These are phyloP conservation scores for Hyaena hyaena DNA, from an alignment of 2,113 vertebrate genomes.

Conservation along the genomic window DNA sequence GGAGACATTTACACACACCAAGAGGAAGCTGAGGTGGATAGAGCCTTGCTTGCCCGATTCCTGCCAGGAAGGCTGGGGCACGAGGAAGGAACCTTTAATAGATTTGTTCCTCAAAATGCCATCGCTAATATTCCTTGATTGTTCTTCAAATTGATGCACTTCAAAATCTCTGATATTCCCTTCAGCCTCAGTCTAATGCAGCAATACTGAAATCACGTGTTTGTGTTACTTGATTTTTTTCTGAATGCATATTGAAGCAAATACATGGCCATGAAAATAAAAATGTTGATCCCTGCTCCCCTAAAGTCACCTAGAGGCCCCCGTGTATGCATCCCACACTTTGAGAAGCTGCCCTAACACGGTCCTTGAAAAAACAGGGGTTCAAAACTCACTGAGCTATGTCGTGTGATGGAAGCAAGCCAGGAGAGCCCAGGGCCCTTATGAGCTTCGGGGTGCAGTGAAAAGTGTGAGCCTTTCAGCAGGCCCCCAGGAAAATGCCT, in stretches of 20 bases:
- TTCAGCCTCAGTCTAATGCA: background rate
- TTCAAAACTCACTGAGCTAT: background rate
- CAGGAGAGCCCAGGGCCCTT: background rate
- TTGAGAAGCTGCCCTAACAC: background rate
- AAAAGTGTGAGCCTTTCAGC: background rate
- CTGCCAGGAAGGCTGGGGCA: background rate
- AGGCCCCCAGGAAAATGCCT: background rate
- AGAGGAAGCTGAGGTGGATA: background rate
- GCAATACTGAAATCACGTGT: rapidly evolving
- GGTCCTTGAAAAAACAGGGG: background rate
- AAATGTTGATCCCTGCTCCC: background rate
- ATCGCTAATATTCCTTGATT: background rate
- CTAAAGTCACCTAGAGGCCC: background rate
- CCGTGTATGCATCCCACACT: background rate
- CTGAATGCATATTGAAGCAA: background rate
- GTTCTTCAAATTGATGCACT: background rate
- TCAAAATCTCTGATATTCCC: background rate
- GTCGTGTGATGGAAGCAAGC: background rate
- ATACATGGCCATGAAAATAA: background rate
- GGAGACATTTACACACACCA: background rate
- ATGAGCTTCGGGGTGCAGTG: rapidly evolving
- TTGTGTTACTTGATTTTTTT: background rate
- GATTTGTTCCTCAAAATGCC: background rate
- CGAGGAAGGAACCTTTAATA: background rate
- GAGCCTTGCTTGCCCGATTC: rapidly evolving